Base-by-base conservation (phyloP, 2,888 invertebrate species). In the Aproaerema taeniolella region DNA sequence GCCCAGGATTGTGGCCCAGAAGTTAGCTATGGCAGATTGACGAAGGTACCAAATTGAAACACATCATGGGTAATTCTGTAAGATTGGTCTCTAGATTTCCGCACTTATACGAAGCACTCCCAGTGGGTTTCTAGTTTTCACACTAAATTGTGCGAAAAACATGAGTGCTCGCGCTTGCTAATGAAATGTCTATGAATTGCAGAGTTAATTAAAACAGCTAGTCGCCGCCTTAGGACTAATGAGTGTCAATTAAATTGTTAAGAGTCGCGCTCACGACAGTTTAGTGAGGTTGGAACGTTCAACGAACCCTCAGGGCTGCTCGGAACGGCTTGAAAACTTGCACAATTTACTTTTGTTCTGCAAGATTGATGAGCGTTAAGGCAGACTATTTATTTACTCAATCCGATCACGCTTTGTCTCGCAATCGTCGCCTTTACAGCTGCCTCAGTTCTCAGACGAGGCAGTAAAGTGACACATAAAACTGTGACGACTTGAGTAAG, bases 211-310 rank as follows among this genome's bases (percentile, higher is more conserved):
- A 73, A 75, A 72, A 70, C 63, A 56, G 59, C 65, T 64, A 61
- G 63, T 67, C 69, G 63, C 67, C 74, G 76, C 73, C 70, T 74
- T 56, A 72, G 67, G 65, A 75, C 75, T 79, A 79, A 82, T 80
- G 77, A 77, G 75, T 62, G 71, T 75, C 76, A 81, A 82, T 83
- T 80, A 81, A 77, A 82, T 80, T 74, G 78, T 79, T 70, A 76
- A 78, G 70, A 72, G 77, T 76, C 73, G 69, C 65, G 68, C 63
- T 73, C 68, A 63, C 69, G 71, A 74, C 75, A 73, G 75, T 80
- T 78, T 75, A 76, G 76, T 68, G 63, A 78, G 75, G 77, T 77
- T 73, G 68, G 68, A 71, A 73, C 70, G 69, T 74, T 56, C 80
- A 70, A 67, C 74, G 80, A 81, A 73, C 81, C 61, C 68, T 53